A percentile compares a stretch with the other conserved stretches of the same genome.
Conservation (phyloP, 1,140 invertebrate genomes). For the Drosophila lini region DNA sequence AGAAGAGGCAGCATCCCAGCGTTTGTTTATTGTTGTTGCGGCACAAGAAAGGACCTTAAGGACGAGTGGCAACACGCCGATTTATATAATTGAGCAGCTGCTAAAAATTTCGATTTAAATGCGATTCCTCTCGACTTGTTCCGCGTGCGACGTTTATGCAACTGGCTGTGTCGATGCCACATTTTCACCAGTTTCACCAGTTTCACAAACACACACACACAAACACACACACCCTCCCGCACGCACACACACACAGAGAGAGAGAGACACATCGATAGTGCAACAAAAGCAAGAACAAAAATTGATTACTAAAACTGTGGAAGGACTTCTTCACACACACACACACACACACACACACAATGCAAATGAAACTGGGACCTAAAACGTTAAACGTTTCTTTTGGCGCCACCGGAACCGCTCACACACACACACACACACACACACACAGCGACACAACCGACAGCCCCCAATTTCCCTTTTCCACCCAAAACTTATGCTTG, state of each 20-base stretch:
- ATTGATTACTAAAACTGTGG: constrained; percentile 59
- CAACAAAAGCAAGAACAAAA: constrained; percentile 55
- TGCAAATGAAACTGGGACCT: constrained; percentile 48
- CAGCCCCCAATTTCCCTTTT: not conserved
- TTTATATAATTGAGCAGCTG: constrained; percentile 19
- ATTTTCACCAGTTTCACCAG: constrained; percentile 41
- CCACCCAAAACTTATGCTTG: constrained; percentile 14
- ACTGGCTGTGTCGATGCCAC: constrained; percentile 54
- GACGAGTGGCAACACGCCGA: not conserved
- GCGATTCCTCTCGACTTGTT: constrained; percentile 37
- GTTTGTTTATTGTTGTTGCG: constrained; percentile 12
- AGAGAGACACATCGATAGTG: constrained; percentile 48
- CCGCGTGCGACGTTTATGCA: constrained; percentile 60
- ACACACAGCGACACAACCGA: not conserved
- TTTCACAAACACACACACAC: constrained; percentile 21
- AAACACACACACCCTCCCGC: constrained; percentile 4
- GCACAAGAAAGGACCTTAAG: constrained; percentile 3
- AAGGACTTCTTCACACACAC: constrained; percentile 38
- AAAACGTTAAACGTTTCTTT: constrained; percentile 60
- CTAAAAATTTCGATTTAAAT: constrained; percentile 30
- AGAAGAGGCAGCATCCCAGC: not conserved
- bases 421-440: not conserved
- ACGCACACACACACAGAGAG: constrained; percentile 2
- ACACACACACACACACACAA: constrained; percentile 16
- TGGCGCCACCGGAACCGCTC: constrained; percentile 37